These are phyloP conservation scores for Drosophila limbata DNA, from an alignment of 2,888 invertebrate genomes.

Conservation along the genomic window DNA sequence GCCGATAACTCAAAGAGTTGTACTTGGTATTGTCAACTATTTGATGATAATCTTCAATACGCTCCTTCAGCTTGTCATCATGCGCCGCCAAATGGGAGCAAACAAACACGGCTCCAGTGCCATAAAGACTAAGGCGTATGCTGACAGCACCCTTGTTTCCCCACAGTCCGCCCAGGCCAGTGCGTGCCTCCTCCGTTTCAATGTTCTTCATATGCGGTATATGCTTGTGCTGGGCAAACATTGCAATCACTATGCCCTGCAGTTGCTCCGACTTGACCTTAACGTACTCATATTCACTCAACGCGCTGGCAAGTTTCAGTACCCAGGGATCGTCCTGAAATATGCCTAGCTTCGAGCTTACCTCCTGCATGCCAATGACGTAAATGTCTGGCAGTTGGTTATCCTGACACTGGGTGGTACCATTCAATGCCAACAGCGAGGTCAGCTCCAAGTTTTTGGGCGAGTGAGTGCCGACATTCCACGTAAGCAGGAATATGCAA, in stretches of 20 bases:
- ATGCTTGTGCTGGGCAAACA: constrained; percentile 92
- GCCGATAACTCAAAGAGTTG: constrained; percentile 90
- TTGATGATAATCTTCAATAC: constrained; percentile 94
- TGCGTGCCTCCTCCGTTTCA: constrained; percentile 94
- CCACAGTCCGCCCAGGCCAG: constrained; percentile 96
- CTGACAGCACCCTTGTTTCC: constrained; percentile 94
- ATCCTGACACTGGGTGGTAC: constrained; percentile 87
- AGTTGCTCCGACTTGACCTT: constrained; percentile 92
- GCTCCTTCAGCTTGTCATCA: constrained; percentile 92
- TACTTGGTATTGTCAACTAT: constrained; percentile 94
- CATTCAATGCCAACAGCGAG: constrained; percentile 89
- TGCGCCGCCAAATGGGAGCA: constrained; percentile 97
- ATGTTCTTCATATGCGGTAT: constrained; percentile 92
- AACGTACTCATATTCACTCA: constrained; percentile 90
- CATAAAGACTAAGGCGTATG: constrained; percentile 94
- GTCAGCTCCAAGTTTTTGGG: constrained; percentile 90
- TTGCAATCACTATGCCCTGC: constrained; percentile 92
- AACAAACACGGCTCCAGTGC: constrained; percentile 94
- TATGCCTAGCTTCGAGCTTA: constrained; percentile 92
- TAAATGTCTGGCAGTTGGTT: constrained; percentile 92
- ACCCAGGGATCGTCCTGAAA: constrained; percentile 95
- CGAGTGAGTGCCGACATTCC: constrained; percentile 94
- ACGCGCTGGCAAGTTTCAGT: constrained; percentile 88
- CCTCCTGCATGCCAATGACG: constrained; percentile 95
- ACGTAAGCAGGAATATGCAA: constrained; percentile 92